These are phyloP conservation scores for Narcine bancroftii DNA, from an alignment of 2,113 vertebrate species.

Conservation along the genomic window DNA sequence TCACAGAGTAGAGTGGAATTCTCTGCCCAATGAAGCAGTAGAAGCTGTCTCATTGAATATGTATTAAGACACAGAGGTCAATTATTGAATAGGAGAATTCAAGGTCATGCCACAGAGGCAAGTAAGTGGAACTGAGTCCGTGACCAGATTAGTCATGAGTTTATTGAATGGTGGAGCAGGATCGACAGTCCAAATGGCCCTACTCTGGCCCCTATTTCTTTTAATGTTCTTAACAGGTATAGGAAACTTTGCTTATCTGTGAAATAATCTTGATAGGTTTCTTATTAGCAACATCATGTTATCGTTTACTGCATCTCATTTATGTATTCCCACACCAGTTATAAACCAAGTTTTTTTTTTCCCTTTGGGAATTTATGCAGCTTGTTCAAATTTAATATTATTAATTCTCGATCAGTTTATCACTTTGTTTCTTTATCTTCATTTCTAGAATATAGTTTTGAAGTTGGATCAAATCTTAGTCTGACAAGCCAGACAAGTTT, in stretches of 20 bases:
- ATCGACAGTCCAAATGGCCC: too few relatives aligned
- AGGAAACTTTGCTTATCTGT: not conserved
- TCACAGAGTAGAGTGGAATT: too few relatives aligned
- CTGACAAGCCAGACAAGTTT: not conserved
- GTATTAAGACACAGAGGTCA: too few relatives aligned
- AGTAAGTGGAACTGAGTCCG: too few relatives aligned
- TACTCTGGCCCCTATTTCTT: not conserved
- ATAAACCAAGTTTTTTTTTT: not conserved
- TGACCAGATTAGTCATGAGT: too few relatives aligned
- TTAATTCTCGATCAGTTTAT: not conserved
- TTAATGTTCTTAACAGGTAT: not conserved
- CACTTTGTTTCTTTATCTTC: not conserved
- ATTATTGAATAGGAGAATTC: too few relatives aligned
- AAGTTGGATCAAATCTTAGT: not conserved
- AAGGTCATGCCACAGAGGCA: too few relatives aligned
- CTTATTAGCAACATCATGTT: not conserved
- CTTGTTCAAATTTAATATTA: not conserved
- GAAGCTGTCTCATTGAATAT: too few relatives aligned
- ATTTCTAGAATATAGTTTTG: not conserved
- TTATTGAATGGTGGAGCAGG: too few relatives aligned
- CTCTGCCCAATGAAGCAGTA: too few relatives aligned
- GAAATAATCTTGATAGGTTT: not conserved
- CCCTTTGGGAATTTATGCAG: not conserved
- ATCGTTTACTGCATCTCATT: not conserved
- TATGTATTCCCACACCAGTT: not conserved